Base-by-base conservation (phyloP, 1,140 invertebrate genomes). In the Anoplolepis gracilipes region DNA sequence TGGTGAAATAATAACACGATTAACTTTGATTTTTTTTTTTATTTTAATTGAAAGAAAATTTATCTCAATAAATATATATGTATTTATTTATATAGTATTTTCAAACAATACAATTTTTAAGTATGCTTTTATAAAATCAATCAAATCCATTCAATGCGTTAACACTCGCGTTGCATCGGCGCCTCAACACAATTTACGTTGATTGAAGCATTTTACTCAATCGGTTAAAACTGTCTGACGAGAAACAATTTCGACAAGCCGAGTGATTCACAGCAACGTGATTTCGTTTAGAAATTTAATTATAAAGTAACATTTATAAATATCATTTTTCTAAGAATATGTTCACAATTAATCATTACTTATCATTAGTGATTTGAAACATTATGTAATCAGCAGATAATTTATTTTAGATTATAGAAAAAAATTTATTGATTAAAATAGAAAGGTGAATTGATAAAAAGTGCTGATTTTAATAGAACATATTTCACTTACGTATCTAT, bases 181-280 rank as follows among this genome's bases (percentile, higher is more conserved):
- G 53, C 78, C 53, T 30, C 67, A 13, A 55, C 25, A 82, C 67
- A 82, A 61, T 72, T 28, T 39, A 28, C 28, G 25, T 82, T 82
- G 78, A 82, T 82, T 82, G 53, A n/a, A 46, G 36, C 25, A 39
- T 82, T 82, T 82, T 36, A 59, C 53, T 82, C 39, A 28, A 8
- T 30, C 28, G 67, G 59, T 61, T 82, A 82, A 61, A 82, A 69
- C 28, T 61, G 39, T 42, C 25, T n/a, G 53, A 72, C 62, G 36
- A 57, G 46, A 49, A 49, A 33, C 3, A 19, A 28, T 42, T 30
- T 30, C 53, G 36, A 57, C 69, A 81, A 82, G 55, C 11, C 25
- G 65, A n/a, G 8, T 5, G 53, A 72, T 72, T 30, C n/a, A 10
- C 1, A 16, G 28, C 33, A 49, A 19, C 46, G 16, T 49, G 46